Evolutionary conservation across 2,888 invertebrate genomes (phyloP).

Genomic region (Tetanocera ferruginea): DNA sequence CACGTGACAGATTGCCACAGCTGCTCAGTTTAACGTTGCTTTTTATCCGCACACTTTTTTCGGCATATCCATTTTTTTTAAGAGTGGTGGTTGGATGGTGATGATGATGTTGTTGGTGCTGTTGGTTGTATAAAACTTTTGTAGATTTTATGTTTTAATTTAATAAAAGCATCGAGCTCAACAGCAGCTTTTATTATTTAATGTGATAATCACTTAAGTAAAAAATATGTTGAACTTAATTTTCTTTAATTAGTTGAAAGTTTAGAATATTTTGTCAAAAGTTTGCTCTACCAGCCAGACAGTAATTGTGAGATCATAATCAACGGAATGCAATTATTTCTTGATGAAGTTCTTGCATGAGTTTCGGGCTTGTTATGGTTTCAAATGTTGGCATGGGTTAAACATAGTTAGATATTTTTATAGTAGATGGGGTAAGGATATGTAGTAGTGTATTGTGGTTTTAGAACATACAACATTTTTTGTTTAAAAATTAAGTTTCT

Average conservation of each 20-base stretch:
- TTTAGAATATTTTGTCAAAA: constrained; percentile 15
- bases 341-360: constrained; percentile 7
- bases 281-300: neutral
- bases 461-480: no score
- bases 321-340: constrained; percentile 9
- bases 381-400: no score
- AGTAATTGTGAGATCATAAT: constrained; percentile 24
- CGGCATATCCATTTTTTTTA: constrained; percentile 42
- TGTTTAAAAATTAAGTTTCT: no score
- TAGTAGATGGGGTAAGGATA: no score
- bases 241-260: constrained; percentile 28
- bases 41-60: constrained; percentile 48
- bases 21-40: constrained; percentile 52
- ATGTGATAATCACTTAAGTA: constrained; percentile 44
- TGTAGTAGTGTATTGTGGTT: no score
- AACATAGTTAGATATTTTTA: no score
- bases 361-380: neutral
- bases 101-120: constrained; percentile 44
- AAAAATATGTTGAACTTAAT: constrained; percentile 38
- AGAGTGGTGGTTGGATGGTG: no score
- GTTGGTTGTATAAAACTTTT: constrained; percentile 43
- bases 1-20: constrained; percentile 63
- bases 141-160: constrained; percentile 58
- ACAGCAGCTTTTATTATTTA: constrained; percentile 40
- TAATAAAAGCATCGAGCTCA: constrained; percentile 53